A percentile compares a stretch with the other conserved stretches of the same genome.
These are phyloP conservation scores for Rana temporaria DNA, from an alignment of 2,113 vertebrate species.

Conservation along the genomic window DNA sequence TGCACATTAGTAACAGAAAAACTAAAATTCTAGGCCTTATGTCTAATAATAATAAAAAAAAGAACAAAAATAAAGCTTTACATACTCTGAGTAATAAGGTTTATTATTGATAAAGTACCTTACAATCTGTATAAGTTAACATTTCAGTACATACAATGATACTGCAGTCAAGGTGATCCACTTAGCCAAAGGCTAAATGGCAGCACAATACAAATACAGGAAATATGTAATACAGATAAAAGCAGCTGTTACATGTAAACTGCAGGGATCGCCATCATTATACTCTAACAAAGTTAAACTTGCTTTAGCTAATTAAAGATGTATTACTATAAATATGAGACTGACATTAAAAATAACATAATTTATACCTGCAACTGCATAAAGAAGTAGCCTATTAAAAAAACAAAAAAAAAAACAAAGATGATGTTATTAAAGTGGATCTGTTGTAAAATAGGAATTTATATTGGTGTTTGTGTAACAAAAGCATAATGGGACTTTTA, in stretches of 20 bases:
- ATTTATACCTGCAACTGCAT: neutral
- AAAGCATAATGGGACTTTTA: too few relatives aligned
- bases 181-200: conserved; percentile 70
- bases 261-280: conserved; percentile 70
- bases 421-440: too few relatives aligned
- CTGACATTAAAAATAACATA: neutral
- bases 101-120: conserved; percentile 80
- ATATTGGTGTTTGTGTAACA: too few relatives aligned
- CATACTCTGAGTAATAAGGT: conserved; percentile 56
- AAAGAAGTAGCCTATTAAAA: too few relatives aligned
- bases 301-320: neutral
- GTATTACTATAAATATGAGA: neutral
- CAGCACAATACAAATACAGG: conserved; percentile 70
- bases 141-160: conserved; percentile 73
- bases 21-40: too few relatives aligned
- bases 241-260: conserved; percentile 81
- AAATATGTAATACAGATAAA: conserved; percentile 81
- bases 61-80: neutral
- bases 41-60: too few relatives aligned
- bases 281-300: neutral
- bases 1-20: too few relatives aligned
- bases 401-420: too few relatives aligned
- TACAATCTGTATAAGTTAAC: conserved; percentile 73
- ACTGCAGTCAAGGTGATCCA: conserved; percentile 67
- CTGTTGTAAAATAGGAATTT: too few relatives aligned